These are phyloP conservation scores for Dugesia japonica DNA, from an alignment of 2,888 invertebrate species.

Conservation along the genomic window DNA sequence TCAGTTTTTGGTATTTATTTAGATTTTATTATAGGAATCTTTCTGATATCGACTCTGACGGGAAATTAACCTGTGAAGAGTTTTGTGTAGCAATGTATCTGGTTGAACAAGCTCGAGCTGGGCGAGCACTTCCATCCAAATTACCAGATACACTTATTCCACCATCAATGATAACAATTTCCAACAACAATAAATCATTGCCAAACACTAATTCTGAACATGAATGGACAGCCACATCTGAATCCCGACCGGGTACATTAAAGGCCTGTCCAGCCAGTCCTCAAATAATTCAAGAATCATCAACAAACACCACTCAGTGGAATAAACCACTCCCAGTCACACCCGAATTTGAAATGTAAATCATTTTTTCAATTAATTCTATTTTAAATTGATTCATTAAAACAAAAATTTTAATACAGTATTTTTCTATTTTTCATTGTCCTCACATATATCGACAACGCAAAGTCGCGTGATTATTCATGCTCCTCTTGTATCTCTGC, in stretches of 20 bases:
- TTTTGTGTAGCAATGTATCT: slow-evolving; percentile 91
- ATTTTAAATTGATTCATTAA: too few species aligned
- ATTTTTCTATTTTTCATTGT: too few species aligned
- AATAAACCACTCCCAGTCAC: slow-evolving; percentile 4
- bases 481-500: too few species aligned
- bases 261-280: background rate
- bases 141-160: slow-evolving; percentile 73
- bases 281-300: background rate
- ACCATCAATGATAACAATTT: slow-evolving; percentile 44
- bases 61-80: slow-evolving; percentile 80
- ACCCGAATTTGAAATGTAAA: background rate
- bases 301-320: slow-evolving; percentile 1
- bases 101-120: slow-evolving; percentile 69
- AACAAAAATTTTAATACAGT: too few species aligned
- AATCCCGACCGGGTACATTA: background rate
- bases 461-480: too few species aligned
- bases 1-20: too few species aligned
- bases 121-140: slow-evolving; percentile 63
- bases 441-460: too few species aligned
- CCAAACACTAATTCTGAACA: background rate
- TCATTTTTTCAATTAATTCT: background rate
- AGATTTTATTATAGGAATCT: slow-evolving; percentile 66
- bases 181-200: slow-evolving; percentile 12
- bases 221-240: background rate
- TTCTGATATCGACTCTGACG: slow-evolving; percentile 80